These are phyloP conservation scores for Temnothorax rugatulus DNA, from an alignment of 2,888 invertebrate species.

Conservation along the genomic window DNA sequence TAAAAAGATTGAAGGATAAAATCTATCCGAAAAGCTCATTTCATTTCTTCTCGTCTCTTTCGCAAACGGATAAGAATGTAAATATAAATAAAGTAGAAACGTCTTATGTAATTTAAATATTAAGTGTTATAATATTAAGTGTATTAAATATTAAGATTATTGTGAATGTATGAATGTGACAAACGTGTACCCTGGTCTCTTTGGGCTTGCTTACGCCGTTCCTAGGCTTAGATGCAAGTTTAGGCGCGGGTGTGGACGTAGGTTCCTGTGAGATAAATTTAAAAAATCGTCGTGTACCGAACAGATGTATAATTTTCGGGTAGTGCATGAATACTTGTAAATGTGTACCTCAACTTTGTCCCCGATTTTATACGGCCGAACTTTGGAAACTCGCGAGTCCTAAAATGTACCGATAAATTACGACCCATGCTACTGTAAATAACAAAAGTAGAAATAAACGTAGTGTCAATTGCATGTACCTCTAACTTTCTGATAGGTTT, in stretches of 20 bases:
- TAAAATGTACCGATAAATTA: slow-evolving; percentile 50
- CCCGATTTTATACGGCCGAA: slow-evolving; percentile 8
- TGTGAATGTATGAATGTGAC: neutral
- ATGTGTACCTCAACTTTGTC: slow-evolving; percentile 30
- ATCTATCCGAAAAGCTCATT: neutral
- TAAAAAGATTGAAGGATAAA: slow-evolving; percentile 53
- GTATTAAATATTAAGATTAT: neutral
- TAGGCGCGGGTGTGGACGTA: neutral
- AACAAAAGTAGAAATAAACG: slow-evolving; percentile 17
- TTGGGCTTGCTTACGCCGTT: slow-evolving; percentile 19
- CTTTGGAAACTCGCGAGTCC: slow-evolving; percentile 33
- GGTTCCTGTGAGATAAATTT: slow-evolving; percentile 27
- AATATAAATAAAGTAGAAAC: neutral
- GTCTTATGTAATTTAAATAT: neutral
- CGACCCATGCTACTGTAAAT: neutral
- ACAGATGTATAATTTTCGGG: neutral
- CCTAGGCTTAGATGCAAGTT: slow-evolving; percentile 10
- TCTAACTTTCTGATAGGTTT: slow-evolving; percentile 55
- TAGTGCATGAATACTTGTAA: slow-evolving; percentile 21
- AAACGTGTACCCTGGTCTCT: slow-evolving; percentile 32
- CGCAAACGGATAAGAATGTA: neutral
- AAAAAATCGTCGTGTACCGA: neutral
- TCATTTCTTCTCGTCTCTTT: neutral
- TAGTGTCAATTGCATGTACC: slow-evolving; percentile 38
- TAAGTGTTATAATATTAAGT: neutral